A percentile compares a stretch with the other conserved stretches of the same genome.
These are phyloP conservation scores for Doryteuthis pealeii DNA, from an alignment of 1,140 invertebrate species.

Conservation along the genomic window DNA sequence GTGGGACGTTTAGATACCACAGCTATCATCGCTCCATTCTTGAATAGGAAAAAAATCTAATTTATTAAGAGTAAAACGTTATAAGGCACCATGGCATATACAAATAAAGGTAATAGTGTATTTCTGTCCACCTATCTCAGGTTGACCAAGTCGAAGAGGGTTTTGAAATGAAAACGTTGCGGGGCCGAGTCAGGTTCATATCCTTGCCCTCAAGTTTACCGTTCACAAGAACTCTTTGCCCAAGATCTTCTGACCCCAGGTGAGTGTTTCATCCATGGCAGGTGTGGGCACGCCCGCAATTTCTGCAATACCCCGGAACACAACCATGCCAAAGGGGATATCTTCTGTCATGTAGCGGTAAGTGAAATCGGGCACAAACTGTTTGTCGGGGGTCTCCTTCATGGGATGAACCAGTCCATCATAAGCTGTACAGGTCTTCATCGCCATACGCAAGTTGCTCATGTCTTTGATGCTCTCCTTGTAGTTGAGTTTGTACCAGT, in stretches of 20 bases:
- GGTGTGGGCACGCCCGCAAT: constrained; percentile 36
- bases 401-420: constrained; percentile 43
- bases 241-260: constrained; percentile 39
- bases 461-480: constrained; percentile 33
- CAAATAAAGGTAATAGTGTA: too few relatives aligned
- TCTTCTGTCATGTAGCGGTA: constrained; percentile 44
- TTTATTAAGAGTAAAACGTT: too few relatives aligned
- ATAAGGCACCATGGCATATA: too few relatives aligned
- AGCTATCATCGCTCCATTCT: too few relatives aligned
- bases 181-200: constrained; percentile 35
- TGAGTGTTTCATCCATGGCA: constrained; percentile 36
- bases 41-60: too few relatives aligned
- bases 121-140: not conserved
- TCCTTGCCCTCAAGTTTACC: constrained; percentile 39
- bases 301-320: constrained; percentile 41
- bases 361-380: constrained; percentile 40
- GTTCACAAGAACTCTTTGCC: constrained; percentile 42
- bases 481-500: constrained; percentile 39
- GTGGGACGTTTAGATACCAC: too few relatives aligned
- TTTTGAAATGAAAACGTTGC: constrained; percentile 41
- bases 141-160: constrained; percentile 5
- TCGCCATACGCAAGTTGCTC: constrained; percentile 24
- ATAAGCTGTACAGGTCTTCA: constrained; percentile 42
- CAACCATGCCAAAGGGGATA: constrained; percentile 43
- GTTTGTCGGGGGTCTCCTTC: constrained; percentile 27